Base-by-base conservation (phyloP, 2,113 vertebrate species). In the Scatophagus argus region DNA sequence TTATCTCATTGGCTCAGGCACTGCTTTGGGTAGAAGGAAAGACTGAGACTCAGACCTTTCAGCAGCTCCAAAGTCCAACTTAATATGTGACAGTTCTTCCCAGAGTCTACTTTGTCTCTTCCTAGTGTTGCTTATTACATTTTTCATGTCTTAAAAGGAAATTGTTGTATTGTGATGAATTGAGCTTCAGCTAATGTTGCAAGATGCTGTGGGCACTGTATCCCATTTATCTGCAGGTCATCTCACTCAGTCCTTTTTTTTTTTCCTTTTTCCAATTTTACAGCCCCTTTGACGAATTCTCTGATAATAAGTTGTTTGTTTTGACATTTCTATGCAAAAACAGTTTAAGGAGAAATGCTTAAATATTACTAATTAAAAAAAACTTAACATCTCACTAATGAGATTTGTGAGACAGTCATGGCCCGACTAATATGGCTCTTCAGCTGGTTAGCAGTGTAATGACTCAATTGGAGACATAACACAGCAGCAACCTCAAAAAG, bases 1-100 rank as follows among this genome's bases (percentile, higher is more conserved):
- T 94, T 92, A 93, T 93, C 92, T 86, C 88, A 92, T 89, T 91
- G 89, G 88, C 74, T 88, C 89, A 93, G 90, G 70, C 91, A 32
- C 61, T 61, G 77, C 77, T 79, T 43, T 34, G 82, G 79, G 72
- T 64, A 55, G 70, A 79, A 85, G 76, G 83, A 87, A 78, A 83
- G 87, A 82, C 74, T 51, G 49, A 83, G 62, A 82, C 74, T 51
- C 44, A 83, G 62, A 73, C 59, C 59, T 89, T 83, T 87, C 67
- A 79, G 64, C 47, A 44, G 72, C 77, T 71, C 52, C 47, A 65
- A 88, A 84, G 82, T 89, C 70, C 79, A 55, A 86, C 70, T 79
- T 74, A 77, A 80, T 86, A 79, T 87, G 61, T 77, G 76, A 77
- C 81, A 77, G 77, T 0, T 25, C 51, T 75, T 68, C 29, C 65